Percentiles rank a stretch among this genome's conserved stretches.
These are phyloP conservation scores for Drosophila sechellia DNA, from an alignment of 1,140 invertebrate species.

Conservation along the genomic window DNA sequence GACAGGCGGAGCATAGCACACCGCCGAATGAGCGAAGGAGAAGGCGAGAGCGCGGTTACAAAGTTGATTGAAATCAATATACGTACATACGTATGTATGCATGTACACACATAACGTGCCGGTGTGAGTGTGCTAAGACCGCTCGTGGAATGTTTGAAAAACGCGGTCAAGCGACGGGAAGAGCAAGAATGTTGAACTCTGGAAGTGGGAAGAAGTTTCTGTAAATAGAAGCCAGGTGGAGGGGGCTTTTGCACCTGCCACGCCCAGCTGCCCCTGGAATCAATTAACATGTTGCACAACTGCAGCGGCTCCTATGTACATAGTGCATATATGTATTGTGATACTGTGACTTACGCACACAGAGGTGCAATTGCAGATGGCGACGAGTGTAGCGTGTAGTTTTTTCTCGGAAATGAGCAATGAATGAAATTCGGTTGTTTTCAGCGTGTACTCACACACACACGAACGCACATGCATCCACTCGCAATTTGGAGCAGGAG, in stretches of 20 bases:
- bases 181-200: constrained; percentile 70
- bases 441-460: constrained; percentile 40
- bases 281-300: constrained; percentile 23
- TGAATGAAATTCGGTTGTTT: constrained; percentile 78
- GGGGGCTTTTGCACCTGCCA: constrained; percentile 60
- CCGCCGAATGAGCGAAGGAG: constrained; percentile 16
- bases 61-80: constrained; percentile 78
- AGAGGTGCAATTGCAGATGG: constrained; percentile 56
- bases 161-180: constrained; percentile 68
- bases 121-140: constrained; percentile 42
- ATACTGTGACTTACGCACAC: constrained; percentile 10
- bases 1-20: constrained; percentile 9
- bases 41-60: constrained; percentile 44
- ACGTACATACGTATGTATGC: too few relatives aligned
- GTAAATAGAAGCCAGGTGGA: constrained; percentile 1
- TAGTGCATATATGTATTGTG: neutral
- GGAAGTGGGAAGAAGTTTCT: constrained; percentile 34
- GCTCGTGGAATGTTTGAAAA: constrained; percentile 77
- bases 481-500: constrained; percentile 57
- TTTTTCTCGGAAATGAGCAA: constrained; percentile 75
- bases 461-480: constrained; percentile 15
- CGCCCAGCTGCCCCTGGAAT: constrained; percentile 29
- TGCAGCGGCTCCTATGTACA: constrained; percentile 5
- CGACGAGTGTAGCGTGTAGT: constrained; percentile 48
- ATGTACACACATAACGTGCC: constrained; percentile 38